A percentile compares a stretch with the other conserved stretches of the same genome.
These are phyloP conservation scores for Tetanocera ferruginea DNA, from an alignment of 2,888 invertebrate species.

Conservation along the genomic window DNA sequence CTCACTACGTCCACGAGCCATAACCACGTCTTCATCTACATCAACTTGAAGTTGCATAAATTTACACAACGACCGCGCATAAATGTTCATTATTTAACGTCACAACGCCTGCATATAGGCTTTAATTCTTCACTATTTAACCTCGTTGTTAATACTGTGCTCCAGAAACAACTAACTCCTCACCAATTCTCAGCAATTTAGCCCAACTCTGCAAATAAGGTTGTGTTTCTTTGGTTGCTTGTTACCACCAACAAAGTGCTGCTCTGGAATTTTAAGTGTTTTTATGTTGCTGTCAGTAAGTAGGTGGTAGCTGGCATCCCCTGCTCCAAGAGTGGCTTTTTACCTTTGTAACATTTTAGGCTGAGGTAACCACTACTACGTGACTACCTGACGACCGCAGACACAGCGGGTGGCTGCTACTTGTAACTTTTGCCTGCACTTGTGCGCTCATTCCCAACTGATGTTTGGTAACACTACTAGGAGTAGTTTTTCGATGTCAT, in stretches of 20 bases:
- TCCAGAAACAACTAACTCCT: not conserved
- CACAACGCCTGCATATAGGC: slow-evolving; percentile 9
- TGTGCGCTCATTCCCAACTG: no score
- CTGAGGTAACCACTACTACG: not conserved
- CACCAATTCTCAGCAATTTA: not conserved
- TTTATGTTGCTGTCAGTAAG: not conserved
- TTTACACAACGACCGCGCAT: slow-evolving; percentile 11
- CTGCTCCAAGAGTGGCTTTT: not conserved
- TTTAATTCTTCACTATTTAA: not conserved
- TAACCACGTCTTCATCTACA: slow-evolving; percentile 45
- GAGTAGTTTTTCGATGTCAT: no score
- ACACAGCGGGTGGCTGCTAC: not conserved
- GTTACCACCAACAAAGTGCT: not conserved
- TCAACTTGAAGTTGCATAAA: not conserved
- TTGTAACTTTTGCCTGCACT: not conserved
- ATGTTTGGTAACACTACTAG: no score
- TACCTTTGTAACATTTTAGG: not conserved
- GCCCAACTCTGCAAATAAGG: not conserved
- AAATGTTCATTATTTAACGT: slow-evolving; percentile 4
- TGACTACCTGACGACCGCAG: not conserved
- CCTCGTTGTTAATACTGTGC: not conserved
- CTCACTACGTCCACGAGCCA: no score
- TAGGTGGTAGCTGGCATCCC: not conserved
- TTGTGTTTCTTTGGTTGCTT: not conserved
- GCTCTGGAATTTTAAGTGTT: slow-evolving; percentile 26